These are phyloP conservation scores for Calameuta filiformis DNA, from an alignment of 2,888 invertebrate genomes.

Conservation along the genomic window DNA sequence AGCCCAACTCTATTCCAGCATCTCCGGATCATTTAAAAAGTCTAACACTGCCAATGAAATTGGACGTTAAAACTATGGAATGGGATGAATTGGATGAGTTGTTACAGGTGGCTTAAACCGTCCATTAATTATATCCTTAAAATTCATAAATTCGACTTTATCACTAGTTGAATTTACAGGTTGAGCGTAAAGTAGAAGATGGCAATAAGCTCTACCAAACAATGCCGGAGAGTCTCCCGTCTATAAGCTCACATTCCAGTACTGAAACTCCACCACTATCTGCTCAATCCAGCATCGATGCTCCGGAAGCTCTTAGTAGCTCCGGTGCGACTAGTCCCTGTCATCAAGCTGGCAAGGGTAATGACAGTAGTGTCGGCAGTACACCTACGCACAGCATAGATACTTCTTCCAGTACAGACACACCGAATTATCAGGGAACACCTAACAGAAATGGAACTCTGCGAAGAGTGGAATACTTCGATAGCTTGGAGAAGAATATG, in stretches of 20 bases:
- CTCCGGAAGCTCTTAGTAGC: constrained; percentile 41
- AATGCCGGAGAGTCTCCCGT: constrained; percentile 75
- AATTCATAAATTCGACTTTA: background rate
- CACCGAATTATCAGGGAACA: constrained; percentile 57
- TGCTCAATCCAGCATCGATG: constrained; percentile 45
- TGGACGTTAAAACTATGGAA: constrained; percentile 74
- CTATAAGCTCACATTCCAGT: constrained; percentile 67
- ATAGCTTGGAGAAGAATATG: constrained; percentile 62
- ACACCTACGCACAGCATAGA: constrained; percentile 62
- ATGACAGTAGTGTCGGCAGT: constrained; percentile 54
- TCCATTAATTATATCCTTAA: background rate
- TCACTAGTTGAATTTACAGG: constrained; percentile 52
- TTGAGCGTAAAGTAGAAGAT: constrained; percentile 74
- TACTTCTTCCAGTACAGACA: constrained; percentile 62
- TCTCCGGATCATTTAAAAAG: constrained; percentile 64
- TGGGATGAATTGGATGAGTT: constrained; percentile 80
- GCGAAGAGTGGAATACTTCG: constrained; percentile 60
- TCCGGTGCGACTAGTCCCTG: constrained; percentile 45
- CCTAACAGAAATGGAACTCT: constrained; percentile 62
- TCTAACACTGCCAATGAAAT: constrained; percentile 74
- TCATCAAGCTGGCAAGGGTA: constrained; percentile 38
- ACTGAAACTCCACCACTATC: constrained; percentile 40
- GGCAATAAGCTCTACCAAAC: constrained; percentile 77
- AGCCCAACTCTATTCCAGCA: constrained; percentile 53
- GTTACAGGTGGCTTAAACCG: constrained; percentile 65